phyloP scores from a whole-genome alignment of 1,140 invertebrate genomes.

The Cyrtorhinus lividipennis region DNA sequence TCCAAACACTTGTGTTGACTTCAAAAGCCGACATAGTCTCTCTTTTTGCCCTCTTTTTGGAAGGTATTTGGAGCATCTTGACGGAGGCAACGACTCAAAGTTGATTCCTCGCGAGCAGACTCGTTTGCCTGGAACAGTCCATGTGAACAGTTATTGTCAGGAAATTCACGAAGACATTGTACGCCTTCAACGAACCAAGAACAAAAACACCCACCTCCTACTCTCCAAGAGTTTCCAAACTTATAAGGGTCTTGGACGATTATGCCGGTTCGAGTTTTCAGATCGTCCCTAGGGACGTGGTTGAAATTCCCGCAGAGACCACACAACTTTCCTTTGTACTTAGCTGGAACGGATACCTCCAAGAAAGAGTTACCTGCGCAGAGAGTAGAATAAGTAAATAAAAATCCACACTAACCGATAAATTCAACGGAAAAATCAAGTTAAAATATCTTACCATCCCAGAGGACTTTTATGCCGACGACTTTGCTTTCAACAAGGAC shows the following conservation, averaged over 20 bases:
- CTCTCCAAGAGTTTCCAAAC: conserved; percentile 73
- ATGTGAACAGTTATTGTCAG: no score
- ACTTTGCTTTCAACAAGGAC: conserved; percentile 48
- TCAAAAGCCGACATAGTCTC: conserved; percentile 29
- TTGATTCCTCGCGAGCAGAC: conserved; percentile 39
- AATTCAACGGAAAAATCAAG: no score
- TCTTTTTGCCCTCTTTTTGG: conserved; percentile 24
- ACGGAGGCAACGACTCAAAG: background rate
- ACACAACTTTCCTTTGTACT: conserved; percentile 54
- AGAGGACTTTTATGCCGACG: conserved; percentile 67
- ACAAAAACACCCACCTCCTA: conserved; percentile 50
- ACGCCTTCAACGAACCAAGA: no score
- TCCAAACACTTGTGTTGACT: conserved; percentile 35
- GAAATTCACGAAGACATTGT: no score
- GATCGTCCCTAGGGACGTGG: conserved; percentile 53
- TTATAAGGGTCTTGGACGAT: conserved; percentile 41
- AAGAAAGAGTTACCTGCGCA: conserved; percentile 76
- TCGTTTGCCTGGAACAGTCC: conserved; percentile 32
- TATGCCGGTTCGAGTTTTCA: conserved; percentile 49
- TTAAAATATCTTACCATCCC: no score
- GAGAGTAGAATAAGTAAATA: no score
- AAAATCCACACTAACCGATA: no score
- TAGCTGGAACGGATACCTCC: conserved; percentile 70
- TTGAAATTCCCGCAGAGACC: conserved; percentile 93
- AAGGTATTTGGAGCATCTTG: background rate